Evolutionary conservation across 2,797 vertebrate species (phyloP).

Genomic region (Enteromius argenteus): DNA sequence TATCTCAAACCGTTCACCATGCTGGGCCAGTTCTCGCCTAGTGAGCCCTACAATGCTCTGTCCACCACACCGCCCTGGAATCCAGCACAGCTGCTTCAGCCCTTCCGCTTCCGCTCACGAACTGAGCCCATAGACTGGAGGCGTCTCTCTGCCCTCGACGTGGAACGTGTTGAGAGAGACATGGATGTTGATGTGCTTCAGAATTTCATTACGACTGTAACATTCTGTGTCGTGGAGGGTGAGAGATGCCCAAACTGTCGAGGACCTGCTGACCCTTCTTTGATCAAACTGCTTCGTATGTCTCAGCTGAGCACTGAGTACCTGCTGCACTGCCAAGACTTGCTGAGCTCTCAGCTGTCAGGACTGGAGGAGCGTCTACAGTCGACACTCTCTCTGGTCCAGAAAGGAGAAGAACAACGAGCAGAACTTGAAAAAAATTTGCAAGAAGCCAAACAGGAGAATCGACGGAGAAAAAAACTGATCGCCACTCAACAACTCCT

Average conservation of each 20-base stretch:
- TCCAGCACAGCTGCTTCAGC: slow-evolving; percentile 39
- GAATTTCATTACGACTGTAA: slow-evolving; percentile 72
- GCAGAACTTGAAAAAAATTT: slow-evolving; percentile 67
- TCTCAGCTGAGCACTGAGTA: slow-evolving; percentile 83
- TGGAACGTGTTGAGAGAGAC: slow-evolving; percentile 77
- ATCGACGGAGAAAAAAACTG: slow-evolving; percentile 75
- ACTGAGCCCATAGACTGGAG: slow-evolving; percentile 75
- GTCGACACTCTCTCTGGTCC: slow-evolving; percentile 62
- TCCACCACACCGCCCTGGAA: slow-evolving; percentile 44
- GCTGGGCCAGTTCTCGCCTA: slow-evolving; percentile 58
- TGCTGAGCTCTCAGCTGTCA: slow-evolving; percentile 69
- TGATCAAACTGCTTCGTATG: slow-evolving; percentile 81
- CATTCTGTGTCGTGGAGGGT: slow-evolving; percentile 76
- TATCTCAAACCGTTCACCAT: slow-evolving; percentile 47
- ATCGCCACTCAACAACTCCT: slow-evolving; percentile 75
- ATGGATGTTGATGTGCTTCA: slow-evolving; percentile 77
- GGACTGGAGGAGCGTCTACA: slow-evolving; percentile 70
- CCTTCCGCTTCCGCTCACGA: slow-evolving; percentile 77
- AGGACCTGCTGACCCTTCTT: slow-evolving; percentile 69
- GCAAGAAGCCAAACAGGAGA: slow-evolving; percentile 71
- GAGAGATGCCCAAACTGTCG: slow-evolving; percentile 77
- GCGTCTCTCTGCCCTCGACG: slow-evolving; percentile 74
- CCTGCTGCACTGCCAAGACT: slow-evolving; percentile 80
- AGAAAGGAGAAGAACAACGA: slow-evolving; percentile 64
- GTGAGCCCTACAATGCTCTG: slow-evolving; percentile 20